These are phyloP conservation scores for Nasonia giraulti DNA, from an alignment of 1,140 invertebrate genomes.

Conservation along the genomic window DNA sequence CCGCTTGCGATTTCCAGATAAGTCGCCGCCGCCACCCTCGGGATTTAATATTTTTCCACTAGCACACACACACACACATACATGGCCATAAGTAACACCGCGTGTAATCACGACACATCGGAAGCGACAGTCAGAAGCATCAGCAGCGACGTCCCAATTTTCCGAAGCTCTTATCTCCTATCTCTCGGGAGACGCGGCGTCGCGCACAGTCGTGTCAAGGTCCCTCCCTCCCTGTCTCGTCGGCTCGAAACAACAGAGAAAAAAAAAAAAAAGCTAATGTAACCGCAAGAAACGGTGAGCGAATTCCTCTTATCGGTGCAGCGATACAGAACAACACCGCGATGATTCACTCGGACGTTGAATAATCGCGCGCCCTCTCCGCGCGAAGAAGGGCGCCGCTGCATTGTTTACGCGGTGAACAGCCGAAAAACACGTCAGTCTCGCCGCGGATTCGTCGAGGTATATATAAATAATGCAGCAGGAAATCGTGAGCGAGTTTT, in stretches of 20 bases:
- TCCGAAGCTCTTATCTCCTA: background rate
- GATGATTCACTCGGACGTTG: background rate
- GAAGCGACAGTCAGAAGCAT: too few species aligned
- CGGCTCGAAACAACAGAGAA: background rate
- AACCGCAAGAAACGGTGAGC: background rate
- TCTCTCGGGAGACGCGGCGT: background rate
- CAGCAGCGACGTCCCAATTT: background rate
- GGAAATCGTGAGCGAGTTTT: conserved; percentile 22
- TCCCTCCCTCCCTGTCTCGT: background rate
- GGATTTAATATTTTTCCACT: background rate
- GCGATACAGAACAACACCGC: background rate
- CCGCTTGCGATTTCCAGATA: too few species aligned
- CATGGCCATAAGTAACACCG: too few species aligned
- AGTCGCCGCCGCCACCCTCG: too few species aligned
- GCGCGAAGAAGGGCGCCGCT: background rate
- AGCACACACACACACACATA: too few species aligned
- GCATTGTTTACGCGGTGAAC: background rate
- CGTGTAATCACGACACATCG: too few species aligned
- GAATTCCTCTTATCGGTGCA: background rate
- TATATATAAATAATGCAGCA: conserved; percentile 36
- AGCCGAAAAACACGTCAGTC: background rate
- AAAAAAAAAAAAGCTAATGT: background rate
- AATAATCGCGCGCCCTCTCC: conserved; percentile 13
- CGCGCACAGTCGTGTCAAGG: background rate
- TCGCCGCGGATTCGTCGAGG: background rate